Conservation (phyloP, 2,888 invertebrate genomes). For the Agrochola circellaris region DNA sequence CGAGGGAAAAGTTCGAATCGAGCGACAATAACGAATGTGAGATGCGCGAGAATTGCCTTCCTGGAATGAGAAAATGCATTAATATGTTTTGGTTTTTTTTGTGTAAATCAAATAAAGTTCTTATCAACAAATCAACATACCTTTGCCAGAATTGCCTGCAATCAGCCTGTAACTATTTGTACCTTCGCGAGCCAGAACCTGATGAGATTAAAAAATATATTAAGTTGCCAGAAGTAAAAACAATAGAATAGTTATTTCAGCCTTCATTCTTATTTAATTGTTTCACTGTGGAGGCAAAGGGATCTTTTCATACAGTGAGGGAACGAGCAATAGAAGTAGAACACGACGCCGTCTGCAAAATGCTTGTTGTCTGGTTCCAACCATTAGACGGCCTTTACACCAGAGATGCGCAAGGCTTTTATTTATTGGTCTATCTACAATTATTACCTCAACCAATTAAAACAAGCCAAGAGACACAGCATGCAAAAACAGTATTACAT, state of each 20-base stretch:
- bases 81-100: background rate
- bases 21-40: no score
- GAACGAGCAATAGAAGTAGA: background rate
- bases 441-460: background rate
- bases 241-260: background rate
- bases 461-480: background rate
- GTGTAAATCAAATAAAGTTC: background rate
- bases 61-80: constrained; percentile 69
- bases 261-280: background rate
- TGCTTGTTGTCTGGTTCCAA: background rate
- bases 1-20: no score
- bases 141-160: constrained; percentile 94
- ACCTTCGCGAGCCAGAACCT: constrained; percentile 87
- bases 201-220: constrained; percentile 33
- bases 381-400: background rate
- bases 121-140: constrained; percentile 77
- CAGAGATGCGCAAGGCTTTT: no score
- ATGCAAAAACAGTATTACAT: no score
- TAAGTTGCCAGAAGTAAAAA: background rate
- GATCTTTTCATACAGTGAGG: background rate
- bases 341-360: background rate
- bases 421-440: no score
- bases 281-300: background rate
- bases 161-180: constrained; percentile 90
- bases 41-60: no score